Base-by-base conservation (phyloP, 2,797 vertebrate genomes). In the Megaceryle alcyon region DNA sequence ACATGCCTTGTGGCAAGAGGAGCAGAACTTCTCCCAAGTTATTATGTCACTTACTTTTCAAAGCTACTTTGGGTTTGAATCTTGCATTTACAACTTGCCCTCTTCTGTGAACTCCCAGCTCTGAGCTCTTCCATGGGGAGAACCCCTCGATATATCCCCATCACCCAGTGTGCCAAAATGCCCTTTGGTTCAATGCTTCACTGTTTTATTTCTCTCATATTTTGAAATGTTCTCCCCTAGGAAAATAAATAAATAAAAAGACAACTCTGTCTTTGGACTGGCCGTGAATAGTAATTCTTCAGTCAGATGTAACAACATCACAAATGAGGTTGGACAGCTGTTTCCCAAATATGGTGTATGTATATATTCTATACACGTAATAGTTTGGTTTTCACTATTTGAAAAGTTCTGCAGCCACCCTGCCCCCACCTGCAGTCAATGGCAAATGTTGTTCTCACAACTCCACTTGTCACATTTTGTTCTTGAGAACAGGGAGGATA, bases 381-480 rank as follows among this genome's bases (percentile, higher is more conserved):
- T 46, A 79, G 73, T 91, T 93, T 88, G 77, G 59, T 46, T 95
- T 76, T 70, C 89, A 71, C 28, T 61, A 5, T 49, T 64, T 35
- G 65, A 79, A 79, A 90, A 1, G 10, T 63, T 81, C 92, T 69
- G 59, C 92, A 79, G 82, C 5, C 75, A 92, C 87, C 87, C 92
- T 84, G 82, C 76, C 89, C 76, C 89, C 84, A 92, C 88, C 92
- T 73, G 82, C 91, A 91, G 35, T 94, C 92, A 79, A 48, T 90
- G 82, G 92, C 85, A 94, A 95, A 92, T 66, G 69, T 54, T 96
- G 87, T 84, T 96, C 92, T 96, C 82, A 16, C 33, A 71, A 3
- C 87, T 60, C 82, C 80, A 76, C 87, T 94, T 94, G 92, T 95
- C 92, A 82, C 86, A 76, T 94, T 90, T 35, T 94, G 93, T 94